phyloP scores from a whole-genome alignment of 2,888 invertebrate genomes.

The Dioctria rufipes region DNA sequence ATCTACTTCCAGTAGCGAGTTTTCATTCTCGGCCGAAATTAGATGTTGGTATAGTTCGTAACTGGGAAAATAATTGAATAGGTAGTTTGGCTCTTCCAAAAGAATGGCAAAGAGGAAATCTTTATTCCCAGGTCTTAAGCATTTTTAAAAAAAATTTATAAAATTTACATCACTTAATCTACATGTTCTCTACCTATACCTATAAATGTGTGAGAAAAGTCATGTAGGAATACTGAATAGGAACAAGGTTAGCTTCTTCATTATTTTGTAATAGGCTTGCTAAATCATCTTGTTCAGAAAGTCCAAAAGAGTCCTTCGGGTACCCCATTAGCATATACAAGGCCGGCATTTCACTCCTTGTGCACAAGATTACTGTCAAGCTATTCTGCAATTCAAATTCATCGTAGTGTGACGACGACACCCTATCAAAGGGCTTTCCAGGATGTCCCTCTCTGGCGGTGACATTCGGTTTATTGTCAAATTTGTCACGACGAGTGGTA shows the following conservation, averaged over 20 bases:
- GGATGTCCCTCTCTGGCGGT: conserved; percentile 24
- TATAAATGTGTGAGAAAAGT: not conserved
- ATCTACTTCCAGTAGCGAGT: not conserved
- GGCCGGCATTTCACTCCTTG: not conserved
- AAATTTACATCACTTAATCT: too few species aligned
- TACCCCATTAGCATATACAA: conserved; percentile 12
- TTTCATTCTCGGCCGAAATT: not conserved
- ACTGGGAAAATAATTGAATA: too few species aligned
- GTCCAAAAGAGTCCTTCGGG: conserved; percentile 4
- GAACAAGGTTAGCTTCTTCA: conserved; percentile 18
- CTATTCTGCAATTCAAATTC: conserved; percentile 40
- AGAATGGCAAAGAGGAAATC: too few species aligned
- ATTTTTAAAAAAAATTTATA: too few species aligned
- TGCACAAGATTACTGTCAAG: conserved; percentile 18
- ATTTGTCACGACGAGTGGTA: conserved; percentile 37
- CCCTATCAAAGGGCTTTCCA: conserved; percentile 9
- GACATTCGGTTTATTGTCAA: conserved; percentile 37
- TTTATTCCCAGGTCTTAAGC: too few species aligned
- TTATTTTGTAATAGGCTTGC: conserved; percentile 35
- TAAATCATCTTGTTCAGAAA: not conserved
- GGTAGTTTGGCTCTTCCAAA: too few species aligned
- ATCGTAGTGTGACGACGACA: not conserved
- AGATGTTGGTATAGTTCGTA: not conserved
- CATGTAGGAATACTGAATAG: not conserved
- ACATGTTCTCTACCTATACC: too few species aligned